Base-by-base conservation (phyloP, 2,888 invertebrate species). In the Nomada hirtipes region DNA sequence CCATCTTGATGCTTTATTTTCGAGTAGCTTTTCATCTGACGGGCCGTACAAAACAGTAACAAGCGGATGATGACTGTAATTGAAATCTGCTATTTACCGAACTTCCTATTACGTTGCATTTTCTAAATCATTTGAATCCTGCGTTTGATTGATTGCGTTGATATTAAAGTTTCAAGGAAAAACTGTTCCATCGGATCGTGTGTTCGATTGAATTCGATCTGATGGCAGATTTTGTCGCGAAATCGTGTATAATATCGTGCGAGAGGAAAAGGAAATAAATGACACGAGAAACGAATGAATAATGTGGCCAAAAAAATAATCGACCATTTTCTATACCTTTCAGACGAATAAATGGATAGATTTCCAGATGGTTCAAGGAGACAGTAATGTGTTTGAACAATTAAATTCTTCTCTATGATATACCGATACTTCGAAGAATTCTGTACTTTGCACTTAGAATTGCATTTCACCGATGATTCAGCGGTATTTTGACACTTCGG, bases 401-500 rank as follows among this genome's bases (percentile, higher is more conserved):
- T 61, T 61, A 42, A 47, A 42, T 63, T 26, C 23, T 53, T 44
- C 64, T 29, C 57, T 15, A 29, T 36, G 36, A 57, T 69, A 50
- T 20, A 50, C 50, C 18, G 55, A 60, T 44, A 42, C n/a, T 13
- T 42, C 42, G 7, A 15, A 2, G 15, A 13, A 63, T 18, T 13
- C 47, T 26, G 42, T 20, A 42, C 15, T 64, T 57, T 44, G 15
- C 36, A 4, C 44, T 10, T n/a, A 52, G 50, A 60, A 67, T 78
- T 47, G 15, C 65, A 18, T 1, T 2, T 42, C 29, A 7, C 20
- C 15, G 73, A 60, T 78, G 68, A 73, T 53, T 55, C 73, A 47
- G 59, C 59, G 29, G 13, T 69, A 61, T 69, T 73, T 71, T 26
- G 57, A 73, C 61, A 50, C 59, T 26, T 52, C 20, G 47, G 68